These are phyloP conservation scores for Lophura nycthemera DNA, from an alignment of 2,113 vertebrate genomes.

Conservation along the genomic window DNA sequence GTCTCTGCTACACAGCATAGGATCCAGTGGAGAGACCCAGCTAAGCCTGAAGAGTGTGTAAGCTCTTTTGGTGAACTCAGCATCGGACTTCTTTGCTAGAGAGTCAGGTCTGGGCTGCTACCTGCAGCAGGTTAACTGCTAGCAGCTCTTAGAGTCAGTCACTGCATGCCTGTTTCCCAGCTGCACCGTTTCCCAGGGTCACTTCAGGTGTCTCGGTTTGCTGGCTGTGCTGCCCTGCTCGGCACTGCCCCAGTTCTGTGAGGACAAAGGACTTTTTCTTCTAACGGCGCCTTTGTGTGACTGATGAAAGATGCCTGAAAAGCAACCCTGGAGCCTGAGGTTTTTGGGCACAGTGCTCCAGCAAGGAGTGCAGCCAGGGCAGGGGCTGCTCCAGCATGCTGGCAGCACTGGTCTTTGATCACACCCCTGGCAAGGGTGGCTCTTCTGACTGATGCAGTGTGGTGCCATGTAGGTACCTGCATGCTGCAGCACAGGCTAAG, in stretches of 20 bases:
- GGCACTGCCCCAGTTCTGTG: not conserved
- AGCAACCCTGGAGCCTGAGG: not conserved
- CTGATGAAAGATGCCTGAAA: not conserved
- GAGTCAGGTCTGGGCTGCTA: not conserved
- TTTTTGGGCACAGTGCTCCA: not conserved
- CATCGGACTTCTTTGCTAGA: not conserved
- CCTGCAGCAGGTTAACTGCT: not conserved
- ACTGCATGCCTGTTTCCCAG: not conserved
- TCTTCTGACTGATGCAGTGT: not conserved
- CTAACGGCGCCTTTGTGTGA: not conserved
- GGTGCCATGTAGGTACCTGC: not conserved
- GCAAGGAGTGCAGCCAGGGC: not conserved
- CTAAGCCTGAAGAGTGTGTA: not conserved
- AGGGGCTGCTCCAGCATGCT: not conserved
- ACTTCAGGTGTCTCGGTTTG: not conserved
- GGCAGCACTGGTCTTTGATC: not conserved
- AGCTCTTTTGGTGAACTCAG: not conserved
- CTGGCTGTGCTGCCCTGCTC: not conserved
- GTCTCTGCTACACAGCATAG: not conserved
- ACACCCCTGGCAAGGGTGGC: not conserved
- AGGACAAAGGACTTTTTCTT: not conserved
- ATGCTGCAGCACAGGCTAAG: accelerated
- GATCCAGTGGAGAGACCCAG: not conserved
- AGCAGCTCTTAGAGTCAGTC: not conserved
- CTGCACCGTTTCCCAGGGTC: not conserved